phyloP scores from a whole-genome alignment of 2,888 invertebrate genomes.

The Dasysyrphus albostriatus region DNA sequence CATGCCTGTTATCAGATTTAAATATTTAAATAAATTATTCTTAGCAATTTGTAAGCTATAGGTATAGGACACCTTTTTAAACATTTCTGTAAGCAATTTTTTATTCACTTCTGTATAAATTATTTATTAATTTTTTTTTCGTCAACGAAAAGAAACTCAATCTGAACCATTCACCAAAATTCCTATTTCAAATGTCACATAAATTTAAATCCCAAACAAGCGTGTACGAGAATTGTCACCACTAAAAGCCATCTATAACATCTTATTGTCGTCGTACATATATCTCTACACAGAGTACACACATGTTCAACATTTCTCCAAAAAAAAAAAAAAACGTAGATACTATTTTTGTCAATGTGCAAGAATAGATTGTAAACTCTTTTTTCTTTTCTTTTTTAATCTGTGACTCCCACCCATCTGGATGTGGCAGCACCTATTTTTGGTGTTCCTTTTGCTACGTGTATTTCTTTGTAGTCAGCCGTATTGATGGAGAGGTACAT shows the following conservation, averaged over 20 bases:
- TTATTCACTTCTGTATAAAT: background rate
- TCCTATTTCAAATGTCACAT: conserved; percentile 41
- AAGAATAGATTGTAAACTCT: conserved; percentile 4
- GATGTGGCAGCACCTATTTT: conserved; percentile 23
- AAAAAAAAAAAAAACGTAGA: background rate
- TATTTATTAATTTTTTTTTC: background rate
- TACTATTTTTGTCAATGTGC: conserved; percentile 14
- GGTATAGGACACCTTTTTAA: background rate
- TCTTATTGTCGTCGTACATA: background rate
- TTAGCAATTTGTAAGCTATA: background rate
- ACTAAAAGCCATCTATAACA: conserved; percentile 27
- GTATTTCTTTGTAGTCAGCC: conserved; percentile 12
- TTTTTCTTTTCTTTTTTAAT: background rate
- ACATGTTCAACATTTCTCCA: conserved; percentile 13
- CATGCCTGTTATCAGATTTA: background rate
- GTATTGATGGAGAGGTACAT: background rate
- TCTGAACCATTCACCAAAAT: background rate
- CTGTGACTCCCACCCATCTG: background rate
- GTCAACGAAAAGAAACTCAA: background rate
- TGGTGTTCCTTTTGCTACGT: conserved; percentile 1
- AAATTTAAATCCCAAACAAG: conserved; percentile 21
- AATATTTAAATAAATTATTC: conserved; percentile 2
- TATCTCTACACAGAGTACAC: too few relatives aligned
- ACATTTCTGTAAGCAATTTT: background rate
- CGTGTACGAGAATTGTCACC: conserved; percentile 20